Conservation (phyloP, 2,888 invertebrate species). For the Meloe dianella region DNA sequence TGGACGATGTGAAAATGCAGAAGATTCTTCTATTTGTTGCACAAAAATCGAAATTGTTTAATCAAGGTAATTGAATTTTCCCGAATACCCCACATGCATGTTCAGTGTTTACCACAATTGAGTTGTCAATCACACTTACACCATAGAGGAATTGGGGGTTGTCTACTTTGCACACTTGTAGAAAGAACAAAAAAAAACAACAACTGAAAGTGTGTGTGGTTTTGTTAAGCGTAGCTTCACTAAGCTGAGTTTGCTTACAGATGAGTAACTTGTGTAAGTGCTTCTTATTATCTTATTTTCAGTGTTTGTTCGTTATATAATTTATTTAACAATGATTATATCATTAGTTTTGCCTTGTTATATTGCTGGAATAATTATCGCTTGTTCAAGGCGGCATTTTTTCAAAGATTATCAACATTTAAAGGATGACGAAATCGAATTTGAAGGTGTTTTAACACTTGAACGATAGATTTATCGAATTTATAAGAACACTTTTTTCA, state of each 20-base stretch:
- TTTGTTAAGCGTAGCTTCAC: too few relatives aligned
- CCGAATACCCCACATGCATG: too few relatives aligned
- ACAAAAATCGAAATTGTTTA: constrained; percentile 62
- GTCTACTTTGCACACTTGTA: too few relatives aligned
- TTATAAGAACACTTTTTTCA: too few relatives aligned
- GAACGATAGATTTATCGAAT: too few relatives aligned
- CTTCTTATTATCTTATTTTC: constrained; percentile 44
- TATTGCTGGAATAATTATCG: constrained; percentile 64
- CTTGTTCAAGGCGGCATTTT: constrained; percentile 59
- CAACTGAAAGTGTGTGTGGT: too few relatives aligned
- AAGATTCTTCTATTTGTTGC: constrained; percentile 62
- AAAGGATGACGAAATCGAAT: constrained; percentile 37
- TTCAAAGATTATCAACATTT: constrained; percentile 56
- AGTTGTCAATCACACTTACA: too few relatives aligned
- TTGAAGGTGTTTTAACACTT: background rate
- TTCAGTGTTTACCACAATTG: too few relatives aligned
- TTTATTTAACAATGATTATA: constrained; percentile 66
- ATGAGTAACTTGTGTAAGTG: constrained; percentile 20
- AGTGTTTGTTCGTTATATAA: constrained; percentile 66
- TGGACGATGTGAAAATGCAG: constrained; percentile 66
- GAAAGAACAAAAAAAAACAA: too few relatives aligned
- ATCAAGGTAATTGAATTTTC: constrained; percentile 62
- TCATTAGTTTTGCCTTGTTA: constrained; percentile 65
- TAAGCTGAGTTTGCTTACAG: constrained; percentile 19
- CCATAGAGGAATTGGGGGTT: too few relatives aligned